phyloP scores from a whole-genome alignment of 2,797 vertebrate genomes.

The Scarus forsteni region DNA sequence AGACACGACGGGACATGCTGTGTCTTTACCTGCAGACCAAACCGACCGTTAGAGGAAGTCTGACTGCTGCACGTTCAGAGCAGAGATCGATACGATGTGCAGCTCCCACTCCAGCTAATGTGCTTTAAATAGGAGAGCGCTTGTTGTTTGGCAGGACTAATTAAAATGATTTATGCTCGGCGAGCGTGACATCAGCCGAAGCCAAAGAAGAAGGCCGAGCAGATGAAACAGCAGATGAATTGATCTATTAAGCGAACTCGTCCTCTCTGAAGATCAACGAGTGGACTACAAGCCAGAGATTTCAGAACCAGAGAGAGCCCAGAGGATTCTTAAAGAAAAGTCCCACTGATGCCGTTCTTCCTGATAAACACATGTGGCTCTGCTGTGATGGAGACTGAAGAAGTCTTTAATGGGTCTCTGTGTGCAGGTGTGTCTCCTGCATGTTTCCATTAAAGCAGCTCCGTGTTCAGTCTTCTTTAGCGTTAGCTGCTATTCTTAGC shows the following conservation, averaged over 20 bases:
- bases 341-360: too few species aligned
- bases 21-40: too few species aligned
- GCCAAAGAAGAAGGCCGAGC: constrained; percentile 39
- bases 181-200: constrained; percentile 62
- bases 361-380: too few species aligned
- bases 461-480: constrained; percentile 31
- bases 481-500: constrained; percentile 45
- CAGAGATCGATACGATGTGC: constrained; percentile 18
- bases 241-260: constrained; percentile 46
- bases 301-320: not conserved
- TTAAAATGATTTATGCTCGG: constrained; percentile 76
- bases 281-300: not conserved
- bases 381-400: too few species aligned
- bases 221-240: constrained; percentile 71
- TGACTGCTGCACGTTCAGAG: constrained; percentile 7
- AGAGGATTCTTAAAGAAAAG: not conserved
- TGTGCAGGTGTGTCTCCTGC: constrained; percentile 13
- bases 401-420: not conserved
- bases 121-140: constrained; percentile 58
- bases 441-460: not conserved
- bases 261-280: not conserved
- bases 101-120: constrained; percentile 44
- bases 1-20: too few species aligned
- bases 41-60: not conserved
- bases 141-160: constrained; percentile 66